Evolutionary conservation across 2,113 vertebrate genomes (phyloP).

Genomic region (Pavo muticus): DNA sequence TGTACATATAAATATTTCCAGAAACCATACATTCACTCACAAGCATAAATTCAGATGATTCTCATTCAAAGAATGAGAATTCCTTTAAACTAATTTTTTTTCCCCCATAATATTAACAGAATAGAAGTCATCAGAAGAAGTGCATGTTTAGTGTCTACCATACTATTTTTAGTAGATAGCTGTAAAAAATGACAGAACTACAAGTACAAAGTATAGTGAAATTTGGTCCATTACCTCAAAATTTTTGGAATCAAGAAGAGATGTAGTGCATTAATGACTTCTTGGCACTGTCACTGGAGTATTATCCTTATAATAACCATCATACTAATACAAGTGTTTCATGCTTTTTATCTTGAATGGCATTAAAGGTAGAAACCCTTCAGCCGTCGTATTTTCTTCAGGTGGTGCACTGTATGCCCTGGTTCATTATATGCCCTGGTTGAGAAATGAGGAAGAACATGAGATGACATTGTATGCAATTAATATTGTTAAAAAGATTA

Average conservation of each 20-base stretch:
- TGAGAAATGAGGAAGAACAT: slow-evolving; percentile 47
- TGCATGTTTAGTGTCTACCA: background rate
- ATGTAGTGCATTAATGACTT: slow-evolving; percentile 77
- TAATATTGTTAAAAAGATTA: slow-evolving; percentile 50
- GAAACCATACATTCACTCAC: background rate
- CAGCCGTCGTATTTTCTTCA: slow-evolving; percentile 59
- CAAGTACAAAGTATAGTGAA: slow-evolving; percentile 34
- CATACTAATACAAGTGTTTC: slow-evolving; percentile 61
- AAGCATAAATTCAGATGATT: background rate
- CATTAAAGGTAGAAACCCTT: slow-evolving; percentile 17
- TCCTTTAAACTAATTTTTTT: background rate
- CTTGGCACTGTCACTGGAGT: slow-evolving; percentile 62
- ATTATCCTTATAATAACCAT: slow-evolving; percentile 75
- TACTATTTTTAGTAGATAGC: slow-evolving; percentile 5
- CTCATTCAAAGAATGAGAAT: background rate
- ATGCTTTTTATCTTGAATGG: slow-evolving; percentile 70
- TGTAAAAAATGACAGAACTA: slow-evolving; percentile 18
- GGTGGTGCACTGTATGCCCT: slow-evolving; percentile 37
- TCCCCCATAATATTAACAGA: background rate
- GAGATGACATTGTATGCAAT: slow-evolving; percentile 18
- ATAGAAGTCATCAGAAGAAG: slow-evolving; percentile 6
- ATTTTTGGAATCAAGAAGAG: slow-evolving; percentile 63
- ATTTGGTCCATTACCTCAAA: slow-evolving; percentile 69
- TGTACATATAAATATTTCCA: background rate
- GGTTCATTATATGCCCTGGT: background rate